Evolutionary conservation across 2,797 vertebrate genomes (phyloP), one percentile per base, ranked within the genome.

Genomic region (Ctenopoma multispine): DNA sequence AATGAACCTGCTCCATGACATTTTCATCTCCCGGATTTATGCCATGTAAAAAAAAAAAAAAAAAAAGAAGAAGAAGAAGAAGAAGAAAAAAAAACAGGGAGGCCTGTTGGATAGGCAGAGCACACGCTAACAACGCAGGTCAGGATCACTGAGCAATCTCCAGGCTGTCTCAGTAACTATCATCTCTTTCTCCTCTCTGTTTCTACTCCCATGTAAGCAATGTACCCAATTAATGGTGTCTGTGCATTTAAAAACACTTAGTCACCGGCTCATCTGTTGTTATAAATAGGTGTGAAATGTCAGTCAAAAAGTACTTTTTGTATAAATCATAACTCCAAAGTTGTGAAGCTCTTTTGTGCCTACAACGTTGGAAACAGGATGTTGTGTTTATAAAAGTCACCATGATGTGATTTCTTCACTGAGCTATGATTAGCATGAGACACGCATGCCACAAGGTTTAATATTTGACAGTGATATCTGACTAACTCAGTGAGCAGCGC

Each of bases 1-100:
- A 95, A 95, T 93, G 93, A 95, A 95, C 94, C 94, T 94, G 94
- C 94, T 92, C 90, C 86, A 82, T 95, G 94, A 95, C 94, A 95
- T 95, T 95, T 95, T 95, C 94, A 95, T 95, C 94, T 95, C 86
- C 90, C 64, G 83, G 94, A 95, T 94, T 95, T 95, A 95, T 94
- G 94, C 92, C 88, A 88, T 74, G 86, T 79, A 84, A 89, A 86
- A 78, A 63, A 64, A 48, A 55, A 63, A 49, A 64, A 58, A 68
- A 61, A 63, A 41, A 63, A 2, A 51, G 40, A 40, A 15, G 54
- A 1, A 43, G 29, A 57, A 62, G 63, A 3, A 50, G 44, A 38
- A 18, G 1, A 43, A 5, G 21, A 51, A 8, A 20, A 69, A 63
- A 65, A 70, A 57, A 49, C 53, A 36, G 55, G 27, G 48, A 69